A percentile compares a stretch with the other conserved stretches of the same genome.
Evolutionary conservation across 2,888 invertebrate genomes (phyloP).

Genomic region (Oscheius sp.): DNA sequence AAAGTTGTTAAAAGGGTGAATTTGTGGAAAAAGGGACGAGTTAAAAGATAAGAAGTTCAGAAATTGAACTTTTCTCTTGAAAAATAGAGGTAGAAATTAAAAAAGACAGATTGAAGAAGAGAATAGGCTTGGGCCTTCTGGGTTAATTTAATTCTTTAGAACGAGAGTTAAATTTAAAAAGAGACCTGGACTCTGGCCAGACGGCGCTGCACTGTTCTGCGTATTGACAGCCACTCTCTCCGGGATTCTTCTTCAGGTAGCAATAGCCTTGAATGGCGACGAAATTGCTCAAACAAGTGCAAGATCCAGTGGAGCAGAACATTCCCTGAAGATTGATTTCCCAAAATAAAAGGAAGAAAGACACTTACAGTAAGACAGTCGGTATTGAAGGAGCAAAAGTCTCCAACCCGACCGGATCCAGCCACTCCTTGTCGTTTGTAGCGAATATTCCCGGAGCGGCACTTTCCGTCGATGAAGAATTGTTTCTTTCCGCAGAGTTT

Average conservation of each 20-base stretch:
- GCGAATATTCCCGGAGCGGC: conserved; percentile 57
- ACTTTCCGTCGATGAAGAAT: conserved; percentile 64
- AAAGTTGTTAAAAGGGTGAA: too few relatives aligned
- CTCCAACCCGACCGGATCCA: conserved; percentile 69
- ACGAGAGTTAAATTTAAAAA: background rate
- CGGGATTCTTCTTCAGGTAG: conserved; percentile 69
- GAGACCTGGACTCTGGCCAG: conserved; percentile 62
- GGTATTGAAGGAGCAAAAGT: conserved; percentile 69
- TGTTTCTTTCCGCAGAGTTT: conserved; percentile 57
- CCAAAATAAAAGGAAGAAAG: background rate
- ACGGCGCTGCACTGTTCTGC: conserved; percentile 68
- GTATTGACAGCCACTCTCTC: conserved; percentile 68
- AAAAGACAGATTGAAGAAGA: too few relatives aligned
- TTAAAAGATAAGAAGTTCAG: too few relatives aligned
- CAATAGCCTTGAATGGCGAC: conserved; percentile 70
- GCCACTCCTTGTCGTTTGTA: conserved; percentile 68
- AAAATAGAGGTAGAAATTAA: too few relatives aligned
- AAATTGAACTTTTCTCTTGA: too few relatives aligned
- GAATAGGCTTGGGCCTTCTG: too few relatives aligned
- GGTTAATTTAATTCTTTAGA: too few relatives aligned
- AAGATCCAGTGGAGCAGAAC: conserved; percentile 69
- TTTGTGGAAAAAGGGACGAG: too few relatives aligned
- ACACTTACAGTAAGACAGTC: conserved; percentile 65
- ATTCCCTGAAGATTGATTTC: conserved; percentile 56
- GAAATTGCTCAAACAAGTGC: conserved; percentile 68